phyloP scores from a whole-genome alignment of 2,888 invertebrate species.

The Argynnis bischoffii region DNA sequence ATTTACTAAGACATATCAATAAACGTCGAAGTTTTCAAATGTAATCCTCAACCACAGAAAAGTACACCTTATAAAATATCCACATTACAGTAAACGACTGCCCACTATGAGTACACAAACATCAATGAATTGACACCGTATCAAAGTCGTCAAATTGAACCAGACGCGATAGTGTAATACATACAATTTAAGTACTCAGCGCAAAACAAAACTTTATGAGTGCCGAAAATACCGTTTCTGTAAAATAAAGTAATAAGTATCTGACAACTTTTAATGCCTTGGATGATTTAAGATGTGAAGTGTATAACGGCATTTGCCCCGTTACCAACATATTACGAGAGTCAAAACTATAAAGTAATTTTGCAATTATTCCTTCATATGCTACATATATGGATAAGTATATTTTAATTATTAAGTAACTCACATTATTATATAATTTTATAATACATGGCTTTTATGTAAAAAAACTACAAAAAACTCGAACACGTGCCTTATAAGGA shows the following conservation, averaged over 20 bases:
- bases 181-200: background rate
- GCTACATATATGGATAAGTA: too few species aligned
- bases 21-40: background rate
- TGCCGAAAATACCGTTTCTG: slow-evolving; percentile 3
- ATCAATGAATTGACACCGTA: slow-evolving; percentile 65
- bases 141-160: slow-evolving; percentile 47
- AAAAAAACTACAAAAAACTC: too few species aligned
- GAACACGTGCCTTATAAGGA: too few species aligned
- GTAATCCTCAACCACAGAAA: slow-evolving; percentile 7
- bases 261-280: background rate
- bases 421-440: too few species aligned
- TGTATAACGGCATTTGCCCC: slow-evolving; percentile 6
- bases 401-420: too few species aligned
- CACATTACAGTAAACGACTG: slow-evolving; percentile 51
- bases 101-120: slow-evolving; percentile 53
- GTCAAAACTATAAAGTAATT: slow-evolving; percentile 6
- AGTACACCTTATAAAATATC: slow-evolving; percentile 32
- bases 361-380: too few species aligned
- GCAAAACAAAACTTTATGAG: slow-evolving; percentile 4
- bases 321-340: background rate
- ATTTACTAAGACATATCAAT: slow-evolving; percentile 8
- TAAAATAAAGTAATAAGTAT: background rate
- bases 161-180: slow-evolving; percentile 47
- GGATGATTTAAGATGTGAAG: slow-evolving; percentile 7
- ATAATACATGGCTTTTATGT: too few species aligned